Evolutionary conservation across 2,797 vertebrate genomes (phyloP).

Genomic region (Phoebastria nigripes): DNA sequence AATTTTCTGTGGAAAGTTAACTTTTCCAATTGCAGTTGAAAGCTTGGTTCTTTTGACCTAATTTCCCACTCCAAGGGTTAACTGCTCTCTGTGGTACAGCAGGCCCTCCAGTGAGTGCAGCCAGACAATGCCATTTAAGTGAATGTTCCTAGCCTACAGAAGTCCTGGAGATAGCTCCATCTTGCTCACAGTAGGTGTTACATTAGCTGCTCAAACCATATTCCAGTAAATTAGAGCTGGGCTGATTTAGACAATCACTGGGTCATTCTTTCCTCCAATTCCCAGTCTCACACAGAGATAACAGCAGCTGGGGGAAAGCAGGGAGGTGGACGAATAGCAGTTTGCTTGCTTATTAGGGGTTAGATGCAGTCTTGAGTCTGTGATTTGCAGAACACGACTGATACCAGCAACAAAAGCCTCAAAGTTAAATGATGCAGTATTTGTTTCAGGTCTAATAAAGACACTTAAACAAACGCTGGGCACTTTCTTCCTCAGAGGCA

Average conservation of each 20-base stretch:
- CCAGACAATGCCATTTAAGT: slow-evolving; percentile 66
- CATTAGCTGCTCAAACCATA: slow-evolving; percentile 79
- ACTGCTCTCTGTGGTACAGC: slow-evolving; percentile 44
- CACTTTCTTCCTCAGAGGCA: neutral
- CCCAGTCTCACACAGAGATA: slow-evolving; percentile 72
- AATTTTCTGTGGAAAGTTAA: slow-evolving; percentile 59
- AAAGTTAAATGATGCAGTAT: slow-evolving; percentile 49
- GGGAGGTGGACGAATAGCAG: slow-evolving; percentile 49
- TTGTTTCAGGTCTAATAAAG: slow-evolving; percentile 60
- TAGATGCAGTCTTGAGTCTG: slow-evolving; percentile 57
- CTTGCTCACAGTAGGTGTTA: slow-evolving; percentile 73
- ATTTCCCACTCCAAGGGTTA: slow-evolving; percentile 71
- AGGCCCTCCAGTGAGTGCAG: slow-evolving; percentile 57
- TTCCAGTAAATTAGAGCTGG: slow-evolving; percentile 79
- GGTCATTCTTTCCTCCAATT: slow-evolving; percentile 74
- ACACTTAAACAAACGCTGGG: slow-evolving; percentile 25
- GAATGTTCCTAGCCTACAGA: slow-evolving; percentile 60
- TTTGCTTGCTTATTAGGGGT: slow-evolving; percentile 68
- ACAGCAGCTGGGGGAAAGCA: slow-evolving; percentile 66
- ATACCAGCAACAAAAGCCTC: slow-evolving; percentile 43
- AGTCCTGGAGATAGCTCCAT: slow-evolving; percentile 72
- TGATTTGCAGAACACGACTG: slow-evolving; percentile 57
- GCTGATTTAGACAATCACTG: slow-evolving; percentile 76
- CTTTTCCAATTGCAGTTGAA: slow-evolving; percentile 56
- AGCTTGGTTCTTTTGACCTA: slow-evolving; percentile 62